These are phyloP conservation scores for Ernsta delagoae DNA, from an alignment of 2,888 invertebrate species.

Conservation along the genomic window DNA sequence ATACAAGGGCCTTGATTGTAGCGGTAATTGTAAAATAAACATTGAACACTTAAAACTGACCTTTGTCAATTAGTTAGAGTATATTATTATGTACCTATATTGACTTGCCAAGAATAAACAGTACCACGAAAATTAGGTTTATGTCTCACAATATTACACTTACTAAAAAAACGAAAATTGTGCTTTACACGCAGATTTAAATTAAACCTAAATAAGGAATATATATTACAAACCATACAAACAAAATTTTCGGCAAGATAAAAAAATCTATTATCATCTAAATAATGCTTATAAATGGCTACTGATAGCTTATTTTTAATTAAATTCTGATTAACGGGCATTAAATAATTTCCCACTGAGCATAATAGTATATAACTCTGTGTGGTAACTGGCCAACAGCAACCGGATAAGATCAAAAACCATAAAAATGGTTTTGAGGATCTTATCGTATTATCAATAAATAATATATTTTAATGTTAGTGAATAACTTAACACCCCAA, in stretches of 20 bases:
- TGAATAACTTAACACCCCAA: slow-evolving; percentile 29
- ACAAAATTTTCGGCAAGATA: not conserved
- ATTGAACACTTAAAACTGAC: slow-evolving; percentile 63
- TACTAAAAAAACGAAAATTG: not conserved
- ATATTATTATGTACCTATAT: slow-evolving; percentile 51
- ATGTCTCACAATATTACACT: too few species aligned
- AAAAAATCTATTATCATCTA: slow-evolving; percentile 18
- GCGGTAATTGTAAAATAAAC: slow-evolving; percentile 70
- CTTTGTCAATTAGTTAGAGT: slow-evolving; percentile 68
- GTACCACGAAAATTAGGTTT: too few species aligned
- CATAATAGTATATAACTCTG: slow-evolving; percentile 12
- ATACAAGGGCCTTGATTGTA: slow-evolving; percentile 58
- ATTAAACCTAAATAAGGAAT: too few species aligned
- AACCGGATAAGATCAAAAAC: slow-evolving; percentile 2
- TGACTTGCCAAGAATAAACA: slow-evolving; percentile 50
- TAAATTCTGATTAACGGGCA: slow-evolving; percentile 5
- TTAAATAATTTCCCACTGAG: slow-evolving; percentile 26
- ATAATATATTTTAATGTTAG: slow-evolving; percentile 11
- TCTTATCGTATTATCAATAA: slow-evolving; percentile 26
- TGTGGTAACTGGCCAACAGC: slow-evolving; percentile 23
- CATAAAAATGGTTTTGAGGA: slow-evolving; percentile 8
- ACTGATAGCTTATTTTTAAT: slow-evolving; percentile 12
- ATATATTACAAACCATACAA: too few species aligned
- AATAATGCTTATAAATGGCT: slow-evolving; percentile 6
- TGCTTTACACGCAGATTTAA: too few species aligned